These are phyloP conservation scores for Rousettus madagascariensis DNA, from an alignment of 2,797 vertebrate species.

Conservation along the genomic window DNA sequence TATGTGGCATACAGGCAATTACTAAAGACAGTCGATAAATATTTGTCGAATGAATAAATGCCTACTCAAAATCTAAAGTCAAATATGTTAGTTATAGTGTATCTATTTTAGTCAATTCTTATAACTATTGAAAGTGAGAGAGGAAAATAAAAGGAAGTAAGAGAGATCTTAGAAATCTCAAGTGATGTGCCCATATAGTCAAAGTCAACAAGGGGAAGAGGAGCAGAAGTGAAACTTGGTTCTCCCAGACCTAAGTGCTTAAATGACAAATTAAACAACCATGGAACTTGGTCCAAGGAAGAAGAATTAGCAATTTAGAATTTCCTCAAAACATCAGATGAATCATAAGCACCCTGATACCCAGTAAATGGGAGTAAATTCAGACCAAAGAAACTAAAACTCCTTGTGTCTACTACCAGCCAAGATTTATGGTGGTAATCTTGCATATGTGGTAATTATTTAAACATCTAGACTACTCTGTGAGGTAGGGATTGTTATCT, in stretches of 20 bases:
- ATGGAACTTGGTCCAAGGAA: not conserved
- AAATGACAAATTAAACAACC: not conserved
- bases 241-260: not conserved
- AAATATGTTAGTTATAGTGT: not conserved
- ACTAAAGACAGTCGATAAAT: not conserved
- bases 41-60: conserved; percentile 33
- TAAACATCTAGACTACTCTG: not conserved
- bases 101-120: not conserved
- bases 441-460: not conserved
- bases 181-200: not conserved
- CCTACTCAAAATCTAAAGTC: conserved; percentile 39
- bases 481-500: not conserved
- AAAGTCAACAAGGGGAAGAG: not conserved
- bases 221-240: not conserved
- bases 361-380: not conserved
- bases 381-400: not conserved
- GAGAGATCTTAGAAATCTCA: not conserved
- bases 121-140: not conserved
- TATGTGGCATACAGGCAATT: not conserved
- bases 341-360: not conserved
- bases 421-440: not conserved
- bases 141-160: not conserved
- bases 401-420: not conserved
- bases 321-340: not conserved
- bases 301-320: not conserved